Evolutionary conservation across 2,113 vertebrate genomes (phyloP), one percentile per base, ranked within the genome.

Genomic region (Salvelinus sp.): DNA sequence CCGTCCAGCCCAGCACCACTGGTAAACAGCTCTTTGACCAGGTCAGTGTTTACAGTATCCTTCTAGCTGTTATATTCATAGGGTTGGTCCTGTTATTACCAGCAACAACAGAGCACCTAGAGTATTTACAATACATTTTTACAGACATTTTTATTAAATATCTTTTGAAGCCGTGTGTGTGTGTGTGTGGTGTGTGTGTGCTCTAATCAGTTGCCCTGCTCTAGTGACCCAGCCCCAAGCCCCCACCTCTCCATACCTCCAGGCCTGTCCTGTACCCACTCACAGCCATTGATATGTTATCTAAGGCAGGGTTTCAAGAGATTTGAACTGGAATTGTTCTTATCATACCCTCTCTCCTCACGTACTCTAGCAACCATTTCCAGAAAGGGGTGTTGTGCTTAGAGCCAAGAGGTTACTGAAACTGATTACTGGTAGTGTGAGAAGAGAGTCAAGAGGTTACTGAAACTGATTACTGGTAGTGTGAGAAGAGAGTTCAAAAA

Each of bases 1-100:
- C 97, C 85, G 95, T 99, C 92, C 97, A 97, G 93, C 95, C 95
- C 69, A 98, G 93, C 78, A 98, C 97, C 70, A 97, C 95, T 0
- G 97, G 97, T 82, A 98, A 98, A 48, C 96, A 98, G 89, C 94
- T 99, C 28, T 98, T 98, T 84, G 97, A 99, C 76, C 97, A 99
- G 97, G 97, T 96, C 38, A 82, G 93, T 94, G 27, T 50, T 27
- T 74, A 84, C 3, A 16, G 60, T 54, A 18, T 14, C 3, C 68
- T 38, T 20, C 14, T 33, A 22, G 20, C 2, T 9, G 6, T 22
- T 28, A n/a, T n/a, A 20, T 30, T 76, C 69, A 85, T 70, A 76
- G 69, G 27, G 74, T 3, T 2, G 58, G 58, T 9, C n/a, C 14
- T 60, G 57, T 60, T 60, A n/a, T 60, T 20, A 60, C 18, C 4